Base-by-base conservation (phyloP, 2,113 vertebrate species). In the Tupaia tana region DNA sequence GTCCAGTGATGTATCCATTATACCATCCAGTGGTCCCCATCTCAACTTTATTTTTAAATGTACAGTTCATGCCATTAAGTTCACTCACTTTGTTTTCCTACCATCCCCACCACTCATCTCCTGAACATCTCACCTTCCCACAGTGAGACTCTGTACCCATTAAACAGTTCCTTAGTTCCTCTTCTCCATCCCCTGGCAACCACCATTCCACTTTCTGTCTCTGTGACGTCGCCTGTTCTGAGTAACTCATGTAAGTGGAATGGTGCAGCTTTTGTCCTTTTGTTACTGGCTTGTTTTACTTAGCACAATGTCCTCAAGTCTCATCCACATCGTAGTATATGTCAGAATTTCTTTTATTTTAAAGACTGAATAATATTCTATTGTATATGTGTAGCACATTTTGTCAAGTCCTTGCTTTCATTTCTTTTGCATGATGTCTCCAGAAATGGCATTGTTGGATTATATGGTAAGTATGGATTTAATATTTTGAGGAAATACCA, bases 401-500 rank as follows among this genome's bases (percentile, higher is more conserved):
- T 58, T 78, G 6, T 94, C 7, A 27, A 81, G 79, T 43, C 13
- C 77, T 66, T 14, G 3, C 86, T 93, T 43, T 86, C 27, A 18
- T 1, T 52, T 61, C 69, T 73, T 69, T 85, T 56, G 74, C 16
- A 7, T 29, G 43, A 9, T 89, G 63, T 61, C 1, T 58, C 25
- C 61, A 56, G 70, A 89, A 67, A 58, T 73, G 64, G 25, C 79
- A 70, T 81, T 86, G 10, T 12, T 92, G 24, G 43, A 34, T 56
- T 31, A 59, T 27, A 43, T 83, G 27, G 18, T 83, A 90, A 83
- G 69, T 92, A 63, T 96, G 9, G 43, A 43, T 92, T 59, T 71
- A 54, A 22, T 63, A 66, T 87, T 95, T 83, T 86, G n/a, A 89
- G 43, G 63, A 82, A 29, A 82, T 11, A 5, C 25, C 19, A 20